Conservation (phyloP, 92 coral and sea anemone genomes). For the Paramuricea clavata region DNA sequence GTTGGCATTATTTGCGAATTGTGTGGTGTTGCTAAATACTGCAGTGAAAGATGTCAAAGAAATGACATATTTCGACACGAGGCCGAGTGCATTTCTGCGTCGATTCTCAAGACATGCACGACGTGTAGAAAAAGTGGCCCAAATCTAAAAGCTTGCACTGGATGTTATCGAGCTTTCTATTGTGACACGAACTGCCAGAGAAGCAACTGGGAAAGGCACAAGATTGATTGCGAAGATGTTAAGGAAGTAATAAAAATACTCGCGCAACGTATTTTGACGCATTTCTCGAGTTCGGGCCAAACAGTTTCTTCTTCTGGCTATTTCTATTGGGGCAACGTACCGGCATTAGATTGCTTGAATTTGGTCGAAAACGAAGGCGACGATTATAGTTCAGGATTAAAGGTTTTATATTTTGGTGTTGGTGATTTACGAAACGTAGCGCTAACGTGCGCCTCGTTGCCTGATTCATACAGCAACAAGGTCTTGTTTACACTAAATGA, state of each 20-base stretch:
- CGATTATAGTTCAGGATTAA: conserved; percentile 48
- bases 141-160: no score
- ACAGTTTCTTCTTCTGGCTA: no score
- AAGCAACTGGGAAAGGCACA: conserved; percentile 37
- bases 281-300: no score
- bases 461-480: conserved; percentile 51
- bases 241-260: not conserved
- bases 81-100: conserved; percentile 60
- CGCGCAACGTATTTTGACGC: not conserved
- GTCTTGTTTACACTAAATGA: conserved; percentile 75
- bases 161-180: no score
- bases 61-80: no score
- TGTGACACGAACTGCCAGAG: conserved; percentile 39
- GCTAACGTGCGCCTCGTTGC: conserved; percentile 66
- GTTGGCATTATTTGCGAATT: not conserved
- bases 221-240: conserved; percentile 16
- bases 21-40: no score
- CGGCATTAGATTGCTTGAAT: no score
- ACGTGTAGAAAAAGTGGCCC: no score
- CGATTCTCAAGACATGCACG: no score
- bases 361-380: conserved; percentile 77
- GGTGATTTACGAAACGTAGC: conserved; percentile 78
- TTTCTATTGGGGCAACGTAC: not conserved
- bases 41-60: no score
- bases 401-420: conserved; percentile 76